These are phyloP conservation scores for Paralinhomoeus sp. DNA, from an alignment of 2,888 invertebrate genomes.

Conservation along the genomic window DNA sequence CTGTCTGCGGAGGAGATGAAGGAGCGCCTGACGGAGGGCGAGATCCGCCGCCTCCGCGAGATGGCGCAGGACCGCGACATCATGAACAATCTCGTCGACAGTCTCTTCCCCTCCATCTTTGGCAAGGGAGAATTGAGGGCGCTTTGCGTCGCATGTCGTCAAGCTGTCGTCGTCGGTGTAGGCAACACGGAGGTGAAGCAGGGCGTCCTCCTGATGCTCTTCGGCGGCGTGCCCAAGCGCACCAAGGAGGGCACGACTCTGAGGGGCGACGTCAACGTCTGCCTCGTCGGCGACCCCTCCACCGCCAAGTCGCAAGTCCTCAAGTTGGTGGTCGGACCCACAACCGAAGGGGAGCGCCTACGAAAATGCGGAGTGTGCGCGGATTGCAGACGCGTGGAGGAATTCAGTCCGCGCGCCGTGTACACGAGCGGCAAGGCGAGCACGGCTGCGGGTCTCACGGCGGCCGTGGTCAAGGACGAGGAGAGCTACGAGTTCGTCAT, in stretches of 20 bases:
- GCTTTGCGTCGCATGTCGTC: background rate
- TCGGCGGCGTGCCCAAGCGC: constrained; percentile 84
- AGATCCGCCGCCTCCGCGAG: constrained; percentile 39
- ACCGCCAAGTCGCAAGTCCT: constrained; percentile 92
- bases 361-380: no score
- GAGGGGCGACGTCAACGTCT: constrained; percentile 86
- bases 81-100: constrained; percentile 63
- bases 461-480: constrained; percentile 90
- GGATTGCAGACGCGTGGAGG: constrained; percentile 41
- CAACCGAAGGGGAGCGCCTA: no score
- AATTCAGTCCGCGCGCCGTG: constrained; percentile 80
- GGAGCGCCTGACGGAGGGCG: constrained; percentile 37
- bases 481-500: constrained; percentile 96
- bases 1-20: constrained; percentile 45
- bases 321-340: constrained; percentile 40
- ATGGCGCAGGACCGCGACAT: constrained; percentile 58
- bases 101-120: constrained; percentile 83
- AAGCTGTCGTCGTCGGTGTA: constrained; percentile 9
- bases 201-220: constrained; percentile 68
- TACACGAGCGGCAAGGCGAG: constrained; percentile 98
- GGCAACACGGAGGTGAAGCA: constrained; percentile 79
- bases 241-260: constrained; percentile 71
- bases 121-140: constrained; percentile 30
- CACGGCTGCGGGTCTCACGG: constrained; percentile 87
- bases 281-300: constrained; percentile 93